These are phyloP conservation scores for Anticlea derivata DNA, from an alignment of 2,888 invertebrate genomes.

Conservation along the genomic window DNA sequence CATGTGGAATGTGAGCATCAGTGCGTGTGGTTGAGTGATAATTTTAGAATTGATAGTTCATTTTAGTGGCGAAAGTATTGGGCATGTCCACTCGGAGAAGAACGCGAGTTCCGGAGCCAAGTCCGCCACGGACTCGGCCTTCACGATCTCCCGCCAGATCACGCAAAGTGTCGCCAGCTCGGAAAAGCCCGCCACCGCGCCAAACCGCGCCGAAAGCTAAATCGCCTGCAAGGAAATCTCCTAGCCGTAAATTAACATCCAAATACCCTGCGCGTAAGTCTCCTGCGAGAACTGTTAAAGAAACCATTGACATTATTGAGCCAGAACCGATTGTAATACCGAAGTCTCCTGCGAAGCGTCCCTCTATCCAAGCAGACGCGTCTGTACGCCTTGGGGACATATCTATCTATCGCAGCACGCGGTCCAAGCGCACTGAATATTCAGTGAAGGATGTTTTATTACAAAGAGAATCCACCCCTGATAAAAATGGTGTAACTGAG, in stretches of 20 bases:
- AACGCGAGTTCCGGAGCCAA: conserved; percentile 48
- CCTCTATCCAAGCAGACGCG: conserved; percentile 53
- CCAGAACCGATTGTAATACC: conserved; percentile 39
- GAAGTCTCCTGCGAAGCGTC: conserved; percentile 67
- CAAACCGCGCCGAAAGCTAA: conserved; percentile 73
- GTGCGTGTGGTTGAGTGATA: conserved; percentile 69
- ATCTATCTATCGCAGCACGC: conserved; percentile 51
- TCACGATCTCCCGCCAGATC: conserved; percentile 75
- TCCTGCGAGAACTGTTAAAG: conserved; percentile 62
- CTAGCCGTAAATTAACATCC: conserved; percentile 68
- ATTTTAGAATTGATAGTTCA: conserved; percentile 55
- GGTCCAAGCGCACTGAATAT: conserved; percentile 65
- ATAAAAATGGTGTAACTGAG: conserved; percentile 62
- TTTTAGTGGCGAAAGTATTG: conserved; percentile 36
- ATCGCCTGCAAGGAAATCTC: conserved; percentile 80
- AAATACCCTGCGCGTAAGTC: conserved; percentile 74
- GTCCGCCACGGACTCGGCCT: conserved; percentile 67
- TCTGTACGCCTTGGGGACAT: conserved; percentile 55
- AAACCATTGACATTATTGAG: conserved; percentile 39
- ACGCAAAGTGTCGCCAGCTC: conserved; percentile 64
- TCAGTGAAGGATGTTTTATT: conserved; percentile 59
- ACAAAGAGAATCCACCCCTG: conserved; percentile 46
- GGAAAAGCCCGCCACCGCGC: conserved; percentile 63
- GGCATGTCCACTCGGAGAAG: conserved; percentile 73
- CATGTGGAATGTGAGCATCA: conserved; percentile 42